Conservation (phyloP, 2,113 vertebrate species). For the Gorsachius goisagi region DNA sequence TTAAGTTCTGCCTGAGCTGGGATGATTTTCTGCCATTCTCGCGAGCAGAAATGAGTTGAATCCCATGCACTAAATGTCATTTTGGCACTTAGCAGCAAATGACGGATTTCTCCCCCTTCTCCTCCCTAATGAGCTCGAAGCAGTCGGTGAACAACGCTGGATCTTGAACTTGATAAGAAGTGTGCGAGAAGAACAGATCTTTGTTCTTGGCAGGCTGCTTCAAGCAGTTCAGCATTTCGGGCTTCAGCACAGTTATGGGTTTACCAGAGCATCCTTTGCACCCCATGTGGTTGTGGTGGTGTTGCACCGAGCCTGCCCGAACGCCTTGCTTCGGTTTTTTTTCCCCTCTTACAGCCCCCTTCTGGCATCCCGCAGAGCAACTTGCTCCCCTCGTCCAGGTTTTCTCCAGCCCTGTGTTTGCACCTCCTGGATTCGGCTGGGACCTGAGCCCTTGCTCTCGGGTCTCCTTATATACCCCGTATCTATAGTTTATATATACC, state of each 20-base stretch:
- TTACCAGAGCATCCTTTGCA: background rate
- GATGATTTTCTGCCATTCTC: background rate
- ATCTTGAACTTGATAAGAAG: background rate
- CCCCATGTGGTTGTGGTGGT: no score
- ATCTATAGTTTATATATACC: no score
- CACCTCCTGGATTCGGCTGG: background rate
- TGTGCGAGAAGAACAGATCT: background rate
- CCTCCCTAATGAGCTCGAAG: background rate
- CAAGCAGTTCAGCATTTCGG: background rate
- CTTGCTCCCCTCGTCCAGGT: background rate
- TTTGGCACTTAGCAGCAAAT: background rate
- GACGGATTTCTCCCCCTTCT: background rate
- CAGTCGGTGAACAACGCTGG: background rate
- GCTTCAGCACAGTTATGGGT: background rate
- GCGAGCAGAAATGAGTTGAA: background rate
- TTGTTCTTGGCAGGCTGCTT: background rate
- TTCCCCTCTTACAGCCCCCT: background rate
- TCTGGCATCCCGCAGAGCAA: background rate
- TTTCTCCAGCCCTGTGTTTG: background rate
- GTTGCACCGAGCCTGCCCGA: background rate
- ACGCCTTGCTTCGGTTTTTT: background rate
- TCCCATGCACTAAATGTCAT: background rate
- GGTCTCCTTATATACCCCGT: background rate
- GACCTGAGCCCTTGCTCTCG: background rate
- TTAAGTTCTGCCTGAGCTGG: background rate